phyloP scores from a whole-genome alignment of 1,140 invertebrate species.

The Drosophila teissieri region DNA sequence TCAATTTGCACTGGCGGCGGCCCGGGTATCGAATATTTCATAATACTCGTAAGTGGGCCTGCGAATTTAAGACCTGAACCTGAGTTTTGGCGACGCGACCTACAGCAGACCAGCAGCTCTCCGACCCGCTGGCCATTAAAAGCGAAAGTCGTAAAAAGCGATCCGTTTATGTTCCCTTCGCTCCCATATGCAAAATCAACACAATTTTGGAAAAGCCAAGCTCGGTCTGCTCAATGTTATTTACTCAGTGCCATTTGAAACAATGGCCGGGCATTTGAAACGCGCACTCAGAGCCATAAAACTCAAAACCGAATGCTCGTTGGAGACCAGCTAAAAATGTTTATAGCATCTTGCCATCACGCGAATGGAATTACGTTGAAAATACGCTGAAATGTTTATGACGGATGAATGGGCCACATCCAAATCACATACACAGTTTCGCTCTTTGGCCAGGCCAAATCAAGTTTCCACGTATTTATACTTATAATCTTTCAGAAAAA shows the following conservation, averaged over 20 bases:
- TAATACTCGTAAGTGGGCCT: conserved; percentile 46
- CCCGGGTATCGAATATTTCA: conserved; percentile 66
- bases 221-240: conserved; percentile 61
- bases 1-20: conserved; percentile 50
- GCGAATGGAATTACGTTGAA: conserved; percentile 52
- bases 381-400: conserved; percentile 68
- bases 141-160: conserved; percentile 77
- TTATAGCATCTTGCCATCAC: conserved; percentile 66
- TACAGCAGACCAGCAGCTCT: conserved; percentile 66
- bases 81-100: conserved; percentile 51
- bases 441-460: conserved; percentile 50
- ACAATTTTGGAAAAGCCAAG: conserved; percentile 36
- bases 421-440: conserved; percentile 28
- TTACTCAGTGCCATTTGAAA: conserved; percentile 62
- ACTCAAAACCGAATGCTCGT: conserved; percentile 8
- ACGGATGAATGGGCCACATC: conserved; percentile 42
- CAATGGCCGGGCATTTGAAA: conserved; percentile 68
- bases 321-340: conserved; percentile 45
- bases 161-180: conserved; percentile 22
- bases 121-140: conserved; percentile 60
- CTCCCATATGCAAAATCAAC: conserved; percentile 76
- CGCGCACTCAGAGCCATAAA: conserved; percentile 41
- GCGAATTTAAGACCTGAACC: conserved; percentile 18
- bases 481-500: conserved; percentile 46
- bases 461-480: conserved; percentile 68